These are phyloP conservation scores for Ceratina australensis DNA, from an alignment of 1,140 invertebrate species.

Conservation along the genomic window DNA sequence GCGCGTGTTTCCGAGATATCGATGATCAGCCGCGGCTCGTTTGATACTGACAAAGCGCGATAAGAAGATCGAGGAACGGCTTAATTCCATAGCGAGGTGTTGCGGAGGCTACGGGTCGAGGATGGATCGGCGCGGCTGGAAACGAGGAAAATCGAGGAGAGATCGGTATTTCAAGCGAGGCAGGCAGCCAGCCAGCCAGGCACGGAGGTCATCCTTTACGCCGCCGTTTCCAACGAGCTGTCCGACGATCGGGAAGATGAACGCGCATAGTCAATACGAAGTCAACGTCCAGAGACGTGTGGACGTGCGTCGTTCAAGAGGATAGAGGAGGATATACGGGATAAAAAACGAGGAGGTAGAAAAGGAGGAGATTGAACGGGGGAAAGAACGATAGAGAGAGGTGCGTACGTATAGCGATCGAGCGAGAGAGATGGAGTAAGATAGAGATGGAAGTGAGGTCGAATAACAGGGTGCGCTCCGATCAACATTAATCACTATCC, in stretches of 20 bases:
- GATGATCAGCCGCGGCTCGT: background rate
- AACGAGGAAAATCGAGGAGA: constrained; percentile 24
- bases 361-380: constrained; percentile 6
- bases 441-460: constrained; percentile 73
- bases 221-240: constrained; percentile 56
- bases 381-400: too few species aligned
- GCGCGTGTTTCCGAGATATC: background rate
- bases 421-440: constrained; percentile 1
- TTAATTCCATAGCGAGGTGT: background rate
- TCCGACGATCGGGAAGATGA: constrained; percentile 59
- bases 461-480: constrained; percentile 75
- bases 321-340: constrained; percentile 14
- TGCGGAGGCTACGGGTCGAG: background rate
- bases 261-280: constrained; percentile 61
- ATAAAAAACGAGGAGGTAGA: background rate
- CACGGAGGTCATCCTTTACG: constrained; percentile 50
- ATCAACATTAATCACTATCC: constrained; percentile 80
- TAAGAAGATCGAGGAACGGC: background rate
- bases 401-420: too few species aligned
- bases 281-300: constrained; percentile 59
- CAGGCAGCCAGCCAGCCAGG: background rate
- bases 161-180: constrained; percentile 27
- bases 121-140: background rate
- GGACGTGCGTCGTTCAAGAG: constrained; percentile 42
- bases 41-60: background rate